Percentiles rank a stretch among this genome's conserved stretches.
These are phyloP conservation scores for Melikaiella ostensackeni DNA, from an alignment of 2,888 invertebrate species.

Conservation along the genomic window DNA sequence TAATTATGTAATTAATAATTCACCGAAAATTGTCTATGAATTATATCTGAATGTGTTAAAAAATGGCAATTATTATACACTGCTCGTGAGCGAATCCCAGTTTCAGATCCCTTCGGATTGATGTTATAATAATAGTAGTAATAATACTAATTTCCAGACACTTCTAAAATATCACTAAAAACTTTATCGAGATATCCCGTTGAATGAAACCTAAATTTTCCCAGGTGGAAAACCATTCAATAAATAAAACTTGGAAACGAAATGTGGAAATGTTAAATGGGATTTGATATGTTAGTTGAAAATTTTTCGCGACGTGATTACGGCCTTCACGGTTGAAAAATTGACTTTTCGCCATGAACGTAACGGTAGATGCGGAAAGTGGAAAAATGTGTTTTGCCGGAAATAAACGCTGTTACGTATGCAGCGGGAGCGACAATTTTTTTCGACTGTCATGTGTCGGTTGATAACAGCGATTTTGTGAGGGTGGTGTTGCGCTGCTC, in stretches of 20 bases:
- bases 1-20: no score
- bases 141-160: no score
- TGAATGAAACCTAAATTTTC: neutral
- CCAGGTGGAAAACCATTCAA: neutral
- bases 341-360: slow-evolving; percentile 27
- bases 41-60: no score
- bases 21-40: no score
- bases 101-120: no score
- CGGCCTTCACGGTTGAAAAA: slow-evolving; percentile 31
- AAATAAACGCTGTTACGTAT: slow-evolving; percentile 34
- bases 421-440: slow-evolving; percentile 18
- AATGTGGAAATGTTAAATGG: slow-evolving; percentile 12
- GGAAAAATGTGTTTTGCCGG: slow-evolving; percentile 37
- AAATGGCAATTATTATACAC: no score
- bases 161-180: no score
- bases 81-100: no score
- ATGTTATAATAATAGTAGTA: no score
- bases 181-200: no score
- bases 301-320: slow-evolving; percentile 29
- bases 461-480: slow-evolving; percentile 28
- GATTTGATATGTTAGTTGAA: slow-evolving; percentile 34
- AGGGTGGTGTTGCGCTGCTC: neutral
- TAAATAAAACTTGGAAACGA: slow-evolving; percentile 10
- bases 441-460: slow-evolving; percentile 20
- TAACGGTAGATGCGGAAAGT: slow-evolving; percentile 31